A percentile compares a stretch with the other conserved stretches of the same genome.
These are phyloP conservation scores for Amphipoea oculea DNA, from an alignment of 2,888 invertebrate species.

Conservation along the genomic window DNA sequence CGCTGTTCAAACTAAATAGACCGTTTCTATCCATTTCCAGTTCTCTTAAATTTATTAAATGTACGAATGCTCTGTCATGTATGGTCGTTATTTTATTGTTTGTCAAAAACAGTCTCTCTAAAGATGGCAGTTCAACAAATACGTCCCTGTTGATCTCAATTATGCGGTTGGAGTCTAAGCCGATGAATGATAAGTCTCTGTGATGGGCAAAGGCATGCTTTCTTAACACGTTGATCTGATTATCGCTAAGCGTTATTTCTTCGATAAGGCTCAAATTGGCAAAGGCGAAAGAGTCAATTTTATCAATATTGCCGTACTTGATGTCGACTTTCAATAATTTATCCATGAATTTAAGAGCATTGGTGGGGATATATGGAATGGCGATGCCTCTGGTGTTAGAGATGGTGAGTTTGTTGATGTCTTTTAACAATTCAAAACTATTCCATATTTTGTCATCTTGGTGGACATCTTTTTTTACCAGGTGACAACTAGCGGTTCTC, in stretches of 20 bases:
- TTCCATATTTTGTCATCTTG: constrained; percentile 92
- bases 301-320: constrained; percentile 92
- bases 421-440: constrained; percentile 91
- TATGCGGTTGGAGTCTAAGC: constrained; percentile 93
- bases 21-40: constrained; percentile 94
- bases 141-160: constrained; percentile 93
- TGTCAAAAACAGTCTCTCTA: constrained; percentile 94
- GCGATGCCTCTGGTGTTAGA: constrained; percentile 92
- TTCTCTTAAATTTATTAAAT: constrained; percentile 92
- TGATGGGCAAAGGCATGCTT: constrained; percentile 93
- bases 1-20: constrained; percentile 93
- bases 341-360: constrained; percentile 91
- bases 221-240: constrained; percentile 92
- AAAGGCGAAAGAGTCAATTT: constrained; percentile 93
- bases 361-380: constrained; percentile 92
- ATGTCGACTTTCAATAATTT: constrained; percentile 91
- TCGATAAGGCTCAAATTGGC: constrained; percentile 92
- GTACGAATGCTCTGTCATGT: constrained; percentile 95
- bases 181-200: constrained; percentile 91
- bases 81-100: constrained; percentile 95
- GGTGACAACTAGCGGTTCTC: constrained; percentile 93
- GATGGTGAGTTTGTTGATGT: constrained; percentile 91
- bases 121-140: constrained; percentile 92
- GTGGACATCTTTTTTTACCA: constrained; percentile 90
- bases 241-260: constrained; percentile 92